Evolutionary conservation across 2,888 invertebrate genomes (phyloP).

Genomic region (Pediacus dermestoides): DNA sequence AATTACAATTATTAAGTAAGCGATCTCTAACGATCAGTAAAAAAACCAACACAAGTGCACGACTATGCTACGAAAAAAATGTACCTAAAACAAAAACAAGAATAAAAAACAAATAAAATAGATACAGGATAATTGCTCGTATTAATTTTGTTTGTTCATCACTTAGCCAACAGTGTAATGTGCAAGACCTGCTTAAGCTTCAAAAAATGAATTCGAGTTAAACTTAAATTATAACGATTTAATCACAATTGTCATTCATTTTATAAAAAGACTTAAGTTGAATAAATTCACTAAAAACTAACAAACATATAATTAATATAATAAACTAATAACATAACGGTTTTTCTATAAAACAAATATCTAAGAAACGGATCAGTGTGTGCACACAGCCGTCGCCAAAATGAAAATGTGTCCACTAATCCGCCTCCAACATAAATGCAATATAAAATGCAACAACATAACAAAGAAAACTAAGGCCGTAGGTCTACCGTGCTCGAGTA

Average conservation of each 20-base stretch:
- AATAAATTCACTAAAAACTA: slow-evolving; percentile 49
- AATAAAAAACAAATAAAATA: slow-evolving; percentile 25
- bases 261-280: slow-evolving; percentile 38
- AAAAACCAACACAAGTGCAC: slow-evolving; percentile 36
- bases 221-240: slow-evolving; percentile 39
- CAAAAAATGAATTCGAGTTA: slow-evolving; percentile 40
- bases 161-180: slow-evolving; percentile 26
- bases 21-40: slow-evolving; percentile 26
- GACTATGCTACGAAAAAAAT: too few relatives aligned
- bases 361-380: slow-evolving; percentile 23
- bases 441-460: slow-evolving; percentile 49
- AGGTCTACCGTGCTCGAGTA: slow-evolving; percentile 47
- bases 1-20: slow-evolving; percentile 36
- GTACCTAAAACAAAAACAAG: slow-evolving; percentile 31
- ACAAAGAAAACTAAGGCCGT: slow-evolving; percentile 42
- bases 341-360: slow-evolving; percentile 39
- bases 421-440: slow-evolving; percentile 40
- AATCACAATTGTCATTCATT: slow-evolving; percentile 43
- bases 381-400: slow-evolving; percentile 13
- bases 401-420: slow-evolving; percentile 8
- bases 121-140: slow-evolving; percentile 20
- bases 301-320: slow-evolving; percentile 47
- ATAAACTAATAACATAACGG: slow-evolving; percentile 50
- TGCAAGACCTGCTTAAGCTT: slow-evolving; percentile 37
- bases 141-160: slow-evolving; percentile 20